phyloP scores from a whole-genome alignment of 2,113 vertebrate species.

The Heliornis fulica region DNA sequence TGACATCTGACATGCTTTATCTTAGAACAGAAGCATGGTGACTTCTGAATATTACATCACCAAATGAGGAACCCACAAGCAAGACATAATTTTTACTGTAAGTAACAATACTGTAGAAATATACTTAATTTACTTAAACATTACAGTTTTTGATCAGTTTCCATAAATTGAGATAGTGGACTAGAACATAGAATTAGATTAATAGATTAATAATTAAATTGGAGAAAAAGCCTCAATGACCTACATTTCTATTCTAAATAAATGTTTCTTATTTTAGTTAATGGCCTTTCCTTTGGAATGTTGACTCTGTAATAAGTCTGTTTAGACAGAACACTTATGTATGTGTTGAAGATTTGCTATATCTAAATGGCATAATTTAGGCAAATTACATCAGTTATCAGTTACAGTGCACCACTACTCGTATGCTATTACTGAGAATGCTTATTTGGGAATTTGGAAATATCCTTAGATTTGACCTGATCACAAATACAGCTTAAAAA shows the following conservation, averaged over 20 bases:
- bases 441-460: not conserved
- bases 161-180: not conserved
- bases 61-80: constrained; percentile 80
- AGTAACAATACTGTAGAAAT: constrained; percentile 48
- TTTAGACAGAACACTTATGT: not conserved
- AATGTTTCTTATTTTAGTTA: not conserved
- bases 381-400: not conserved
- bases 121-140: not conserved
- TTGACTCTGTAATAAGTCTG: not conserved
- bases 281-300: not conserved
- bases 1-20: constrained; percentile 38
- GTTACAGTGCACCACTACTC: too few species aligned
- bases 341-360: not conserved
- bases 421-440: not conserved
- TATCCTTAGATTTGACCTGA: not conserved
- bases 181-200: not conserved
- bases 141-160: not conserved
- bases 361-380: not conserved
- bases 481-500: not conserved
- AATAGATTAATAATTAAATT: not conserved
- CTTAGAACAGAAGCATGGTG: constrained; percentile 74
- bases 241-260: not conserved
- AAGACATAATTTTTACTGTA: constrained; percentile 77
- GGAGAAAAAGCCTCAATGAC: not conserved
- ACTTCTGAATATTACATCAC: constrained; percentile 72